These are phyloP conservation scores for Dendrolimus punctatus DNA, from an alignment of 1,140 invertebrate species.

Conservation along the genomic window DNA sequence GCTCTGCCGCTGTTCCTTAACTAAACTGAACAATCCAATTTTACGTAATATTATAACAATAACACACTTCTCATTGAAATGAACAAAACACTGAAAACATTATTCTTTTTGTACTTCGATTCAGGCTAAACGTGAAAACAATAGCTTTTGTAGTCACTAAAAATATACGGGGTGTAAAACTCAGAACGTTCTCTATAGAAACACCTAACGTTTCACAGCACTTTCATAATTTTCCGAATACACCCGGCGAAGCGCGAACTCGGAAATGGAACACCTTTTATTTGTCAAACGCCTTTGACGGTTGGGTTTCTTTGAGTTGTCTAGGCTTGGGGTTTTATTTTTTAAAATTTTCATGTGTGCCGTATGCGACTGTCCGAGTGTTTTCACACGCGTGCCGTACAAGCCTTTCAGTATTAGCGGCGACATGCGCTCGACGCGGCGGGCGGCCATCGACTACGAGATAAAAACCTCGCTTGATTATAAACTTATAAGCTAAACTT, in stretches of 20 bases:
- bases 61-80: constrained; percentile 48
- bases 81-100: constrained; percentile 57
- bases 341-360: constrained; percentile 41
- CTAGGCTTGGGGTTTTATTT: constrained; percentile 25
- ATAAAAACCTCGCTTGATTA: constrained; percentile 69
- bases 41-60: constrained; percentile 65
- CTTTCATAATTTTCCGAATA: constrained; percentile 63
- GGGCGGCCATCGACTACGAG: constrained; percentile 62
- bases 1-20: constrained; percentile 51
- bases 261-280: constrained; percentile 41
- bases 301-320: constrained; percentile 31
- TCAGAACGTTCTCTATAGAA: constrained; percentile 45
- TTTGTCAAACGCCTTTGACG: constrained; percentile 33
- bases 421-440: constrained; percentile 57
- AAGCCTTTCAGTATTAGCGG: constrained; percentile 35
- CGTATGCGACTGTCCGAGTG: constrained; percentile 6
- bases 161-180: constrained; percentile 42
- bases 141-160: constrained; percentile 63
- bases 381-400: constrained; percentile 53
- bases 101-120: constrained; percentile 50
- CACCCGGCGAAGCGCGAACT: constrained; percentile 27
- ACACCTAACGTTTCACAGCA: constrained; percentile 57
- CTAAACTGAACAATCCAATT: constrained; percentile 65
- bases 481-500: constrained; percentile 70
- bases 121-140: constrained; percentile 43